Percentiles rank a stretch among this genome's conserved stretches.
phyloP scores from a whole-genome alignment of 2,888 invertebrate species.

The Epirrita christyi region DNA sequence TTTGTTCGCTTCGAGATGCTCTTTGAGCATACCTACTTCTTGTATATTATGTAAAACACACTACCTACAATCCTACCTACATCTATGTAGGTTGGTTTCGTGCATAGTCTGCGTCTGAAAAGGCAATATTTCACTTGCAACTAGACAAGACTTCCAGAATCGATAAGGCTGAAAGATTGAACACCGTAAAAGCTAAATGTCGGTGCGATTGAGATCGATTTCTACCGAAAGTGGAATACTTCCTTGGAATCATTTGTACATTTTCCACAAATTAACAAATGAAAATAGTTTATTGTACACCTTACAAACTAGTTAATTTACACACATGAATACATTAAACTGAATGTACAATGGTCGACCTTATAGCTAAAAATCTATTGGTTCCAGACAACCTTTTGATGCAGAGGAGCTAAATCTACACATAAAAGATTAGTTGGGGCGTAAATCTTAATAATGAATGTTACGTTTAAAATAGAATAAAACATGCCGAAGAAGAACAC shows the following conservation, averaged over 20 bases:
- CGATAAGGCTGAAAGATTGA: slow-evolving; percentile 47
- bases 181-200: slow-evolving; percentile 43
- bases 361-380: too few relatives aligned
- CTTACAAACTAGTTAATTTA: too few relatives aligned
- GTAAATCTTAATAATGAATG: too few relatives aligned
- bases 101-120: slow-evolving; percentile 29
- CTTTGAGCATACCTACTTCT: slow-evolving; percentile 18
- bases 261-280: slow-evolving; percentile 2
- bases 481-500: too few relatives aligned
- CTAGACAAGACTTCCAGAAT: slow-evolving; percentile 36
- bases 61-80: background rate
- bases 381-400: too few relatives aligned
- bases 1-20: slow-evolving; percentile 49
- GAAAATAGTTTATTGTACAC: too few relatives aligned
- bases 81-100: slow-evolving; percentile 9
- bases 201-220: slow-evolving; percentile 42
- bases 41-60: too few relatives aligned
- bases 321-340: too few relatives aligned
- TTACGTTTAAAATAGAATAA: too few relatives aligned
- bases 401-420: too few relatives aligned
- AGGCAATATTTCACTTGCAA: slow-evolving; percentile 42
- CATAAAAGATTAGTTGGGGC: too few relatives aligned
- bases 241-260: slow-evolving; percentile 10
- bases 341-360: too few relatives aligned
- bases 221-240: slow-evolving; percentile 19